These are phyloP conservation scores for Melanostigma gelatinosum DNA, from an alignment of 2,113 vertebrate species.

Conservation along the genomic window DNA sequence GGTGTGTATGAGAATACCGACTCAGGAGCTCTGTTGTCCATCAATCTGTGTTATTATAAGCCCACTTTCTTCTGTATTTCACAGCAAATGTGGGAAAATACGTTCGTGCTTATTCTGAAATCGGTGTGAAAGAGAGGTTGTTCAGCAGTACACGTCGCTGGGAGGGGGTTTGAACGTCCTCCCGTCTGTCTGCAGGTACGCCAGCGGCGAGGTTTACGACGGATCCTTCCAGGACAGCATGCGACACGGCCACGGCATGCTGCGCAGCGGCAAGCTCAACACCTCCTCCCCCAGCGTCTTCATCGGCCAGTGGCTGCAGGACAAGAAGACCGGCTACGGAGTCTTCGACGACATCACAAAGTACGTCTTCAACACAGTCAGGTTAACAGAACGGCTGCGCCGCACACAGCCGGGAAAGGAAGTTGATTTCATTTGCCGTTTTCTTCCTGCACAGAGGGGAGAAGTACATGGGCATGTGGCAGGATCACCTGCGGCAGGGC, in stretches of 20 bases:
- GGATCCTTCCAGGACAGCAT: constrained; percentile 94
- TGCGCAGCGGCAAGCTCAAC: constrained; percentile 93
- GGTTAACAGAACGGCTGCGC: too few relatives aligned
- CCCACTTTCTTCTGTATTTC: too few relatives aligned
- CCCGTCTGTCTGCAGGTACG: constrained; percentile 83
- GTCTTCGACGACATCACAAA: constrained; percentile 98
- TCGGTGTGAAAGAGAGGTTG: too few relatives aligned
- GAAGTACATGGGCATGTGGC: constrained; percentile 99
- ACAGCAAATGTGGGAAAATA: too few relatives aligned
- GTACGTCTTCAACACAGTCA: constrained; percentile 67
- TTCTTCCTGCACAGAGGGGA: constrained; percentile 86
- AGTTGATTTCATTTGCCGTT: background rate
- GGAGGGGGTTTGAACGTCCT: too few relatives aligned
- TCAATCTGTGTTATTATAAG: too few relatives aligned
- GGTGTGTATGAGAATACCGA: constrained; percentile 57
- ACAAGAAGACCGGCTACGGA: constrained; percentile 96
- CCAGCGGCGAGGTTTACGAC: constrained; percentile 94
- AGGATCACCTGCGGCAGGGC: constrained; percentile 92
- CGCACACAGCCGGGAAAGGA: too few relatives aligned
- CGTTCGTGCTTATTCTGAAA: too few relatives aligned
- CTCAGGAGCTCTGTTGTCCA: too few relatives aligned
- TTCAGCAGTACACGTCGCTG: too few relatives aligned
- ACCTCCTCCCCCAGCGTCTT: constrained; percentile 97
- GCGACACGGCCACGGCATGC: constrained; percentile 96
- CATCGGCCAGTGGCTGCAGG: constrained; percentile 95